phyloP scores from a whole-genome alignment of 1,140 invertebrate genomes.

The Sesamia nonagrioides region DNA sequence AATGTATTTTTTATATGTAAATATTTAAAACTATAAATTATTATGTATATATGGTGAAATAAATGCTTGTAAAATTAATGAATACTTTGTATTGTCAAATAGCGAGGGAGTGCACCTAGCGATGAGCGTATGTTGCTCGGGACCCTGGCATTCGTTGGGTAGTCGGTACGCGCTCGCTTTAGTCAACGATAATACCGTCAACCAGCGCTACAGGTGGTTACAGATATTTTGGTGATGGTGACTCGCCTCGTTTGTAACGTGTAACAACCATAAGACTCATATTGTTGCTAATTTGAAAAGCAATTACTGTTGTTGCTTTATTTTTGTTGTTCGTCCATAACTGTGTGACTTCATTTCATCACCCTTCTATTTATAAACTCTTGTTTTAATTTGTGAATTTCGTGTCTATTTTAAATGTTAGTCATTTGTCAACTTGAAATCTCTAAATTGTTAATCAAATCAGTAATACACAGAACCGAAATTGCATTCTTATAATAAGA shows the following conservation, averaged over 20 bases:
- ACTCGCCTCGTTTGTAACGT: conserved; percentile 34
- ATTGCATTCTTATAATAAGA: neutral
- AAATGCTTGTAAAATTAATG: conserved; percentile 28
- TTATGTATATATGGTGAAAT: too few relatives aligned
- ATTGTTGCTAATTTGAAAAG: neutral
- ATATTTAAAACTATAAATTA: too few relatives aligned
- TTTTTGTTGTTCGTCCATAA: neutral
- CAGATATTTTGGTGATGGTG: conserved; percentile 63
- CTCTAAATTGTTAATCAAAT: neutral
- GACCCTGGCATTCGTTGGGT: conserved; percentile 71
- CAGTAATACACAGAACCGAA: too few relatives aligned
- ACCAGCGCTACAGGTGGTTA: conserved; percentile 77
- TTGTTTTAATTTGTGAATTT: neutral
- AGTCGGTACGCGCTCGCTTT: conserved; percentile 72
- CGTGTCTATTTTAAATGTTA: conserved; percentile 33
- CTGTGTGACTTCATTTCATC: neutral
- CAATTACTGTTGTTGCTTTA: conserved; percentile 3
- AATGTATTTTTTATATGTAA: too few relatives aligned
- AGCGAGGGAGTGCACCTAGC: conserved; percentile 76
- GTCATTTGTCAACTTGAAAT: neutral
- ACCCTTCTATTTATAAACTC: neutral
- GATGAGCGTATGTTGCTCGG: conserved; percentile 71
- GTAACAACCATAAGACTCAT: conserved; percentile 6
- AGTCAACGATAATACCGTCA: conserved; percentile 79
- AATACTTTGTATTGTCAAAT: conserved; percentile 62